phyloP scores from a whole-genome alignment of 2,113 vertebrate species.

The Sylvilagus bachmani region DNA sequence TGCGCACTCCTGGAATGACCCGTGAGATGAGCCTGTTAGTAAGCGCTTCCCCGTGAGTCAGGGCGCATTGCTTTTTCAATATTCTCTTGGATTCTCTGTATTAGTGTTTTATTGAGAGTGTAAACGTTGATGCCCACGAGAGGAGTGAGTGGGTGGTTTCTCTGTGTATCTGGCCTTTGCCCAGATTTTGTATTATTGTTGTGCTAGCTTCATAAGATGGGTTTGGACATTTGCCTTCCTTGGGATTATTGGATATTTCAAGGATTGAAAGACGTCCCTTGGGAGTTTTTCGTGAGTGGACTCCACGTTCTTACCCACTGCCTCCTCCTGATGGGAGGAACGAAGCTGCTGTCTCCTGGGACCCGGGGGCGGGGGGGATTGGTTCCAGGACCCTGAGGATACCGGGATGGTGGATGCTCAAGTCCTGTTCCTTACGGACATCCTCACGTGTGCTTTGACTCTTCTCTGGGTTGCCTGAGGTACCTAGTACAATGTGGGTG shows the following conservation, averaged over 20 bases:
- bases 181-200: background rate
- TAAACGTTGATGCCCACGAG: background rate
- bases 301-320: fast-evolving
- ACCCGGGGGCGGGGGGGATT: background rate
- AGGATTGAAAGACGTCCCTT: background rate
- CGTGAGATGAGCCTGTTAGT: no score
- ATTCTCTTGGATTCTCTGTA: background rate
- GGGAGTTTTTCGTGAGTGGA: background rate
- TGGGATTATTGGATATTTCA: background rate
- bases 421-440: background rate
- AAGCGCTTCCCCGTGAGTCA: background rate
- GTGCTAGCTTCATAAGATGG: background rate
- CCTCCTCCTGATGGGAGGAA: background rate
- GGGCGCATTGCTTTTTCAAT: background rate
- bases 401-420: background rate
- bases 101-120: background rate
- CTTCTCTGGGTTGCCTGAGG: background rate
- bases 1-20: background rate
- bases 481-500: background rate
- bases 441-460: background rate
- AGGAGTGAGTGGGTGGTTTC: background rate
- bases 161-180: background rate
- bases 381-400: background rate
- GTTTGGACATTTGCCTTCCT: background rate
- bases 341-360: background rate